A percentile compares a stretch with the other conserved stretches of the same genome.
phyloP scores from a whole-genome alignment of 2,888 invertebrate species.

The Acanthacorydalis orientalis region DNA sequence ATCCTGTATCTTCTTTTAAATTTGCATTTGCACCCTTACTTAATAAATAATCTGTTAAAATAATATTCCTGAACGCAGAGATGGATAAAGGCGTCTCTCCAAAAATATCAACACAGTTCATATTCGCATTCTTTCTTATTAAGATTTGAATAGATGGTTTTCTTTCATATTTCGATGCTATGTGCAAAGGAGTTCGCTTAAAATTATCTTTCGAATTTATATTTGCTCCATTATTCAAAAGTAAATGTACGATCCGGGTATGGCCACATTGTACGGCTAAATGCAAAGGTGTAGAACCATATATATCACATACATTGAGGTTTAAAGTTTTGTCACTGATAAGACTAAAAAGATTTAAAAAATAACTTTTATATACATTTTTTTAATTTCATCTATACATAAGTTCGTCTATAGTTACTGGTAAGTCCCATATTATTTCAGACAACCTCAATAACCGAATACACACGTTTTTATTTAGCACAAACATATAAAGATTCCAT shows the following conservation, averaged over 20 bases:
- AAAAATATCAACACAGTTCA: slow-evolving; percentile 26
- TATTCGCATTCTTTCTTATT: slow-evolving; percentile 21
- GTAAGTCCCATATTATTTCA: too few species aligned
- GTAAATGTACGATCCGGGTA: slow-evolving; percentile 5
- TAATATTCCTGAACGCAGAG: too few species aligned
- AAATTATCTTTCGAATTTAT: not conserved
- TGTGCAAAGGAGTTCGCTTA: not conserved
- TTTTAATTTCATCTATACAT: too few species aligned
- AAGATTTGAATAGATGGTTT: slow-evolving; percentile 18
- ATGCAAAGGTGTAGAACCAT: slow-evolving; percentile 6
- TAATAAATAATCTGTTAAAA: slow-evolving; percentile 24
- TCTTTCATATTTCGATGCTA: not conserved
- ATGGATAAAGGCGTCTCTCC: slow-evolving; percentile 31
- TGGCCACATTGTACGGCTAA: slow-evolving; percentile 5
- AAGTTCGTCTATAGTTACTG: too few species aligned
- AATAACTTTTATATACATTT: too few species aligned
- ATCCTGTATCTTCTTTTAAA: not conserved
- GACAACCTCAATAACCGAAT: too few species aligned
- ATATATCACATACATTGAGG: not conserved
- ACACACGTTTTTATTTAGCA: too few species aligned
- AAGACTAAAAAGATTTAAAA: slow-evolving; percentile 1
- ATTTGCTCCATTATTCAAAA: slow-evolving; percentile 7
- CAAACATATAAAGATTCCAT: too few species aligned
- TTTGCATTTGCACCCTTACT: slow-evolving; percentile 21
- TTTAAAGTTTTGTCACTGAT: not conserved